Evolutionary conservation across 2,797 vertebrate species (phyloP).

Genomic region (Channallabes apus): DNA sequence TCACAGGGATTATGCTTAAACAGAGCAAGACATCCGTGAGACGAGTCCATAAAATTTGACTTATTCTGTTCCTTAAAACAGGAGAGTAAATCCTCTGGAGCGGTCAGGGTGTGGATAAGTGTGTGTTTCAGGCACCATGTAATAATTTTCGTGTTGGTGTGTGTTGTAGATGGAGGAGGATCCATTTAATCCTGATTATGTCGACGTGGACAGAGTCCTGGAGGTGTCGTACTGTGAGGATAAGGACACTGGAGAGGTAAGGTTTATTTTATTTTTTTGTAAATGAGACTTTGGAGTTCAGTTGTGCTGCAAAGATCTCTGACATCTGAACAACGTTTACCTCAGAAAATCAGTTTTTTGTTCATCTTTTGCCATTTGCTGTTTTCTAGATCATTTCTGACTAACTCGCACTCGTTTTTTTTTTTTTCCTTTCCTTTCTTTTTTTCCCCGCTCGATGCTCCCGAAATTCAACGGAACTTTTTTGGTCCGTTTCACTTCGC

Average conservation of each 20-base stretch:
- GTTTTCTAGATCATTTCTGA: background rate
- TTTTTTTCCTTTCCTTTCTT: no score
- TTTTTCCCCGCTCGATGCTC: background rate
- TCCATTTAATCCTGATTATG: constrained; percentile 96
- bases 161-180: constrained; percentile 93
- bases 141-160: background rate
- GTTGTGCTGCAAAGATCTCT: background rate
- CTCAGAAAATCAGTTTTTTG: no score
- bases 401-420: background rate
- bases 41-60: background rate
- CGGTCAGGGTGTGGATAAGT: background rate
- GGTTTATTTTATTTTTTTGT: no score
- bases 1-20: no score
- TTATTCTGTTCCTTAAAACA: background rate
- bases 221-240: constrained; percentile 98
- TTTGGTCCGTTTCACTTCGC: background rate
- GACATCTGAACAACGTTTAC: no score
- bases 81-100: background rate
- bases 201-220: constrained; percentile 96
- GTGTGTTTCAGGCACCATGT: background rate
- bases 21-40: background rate
- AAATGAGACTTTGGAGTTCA: background rate
- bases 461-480: background rate
- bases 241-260: constrained; percentile 96
- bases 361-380: no score